Evolutionary conservation across 2,888 invertebrate genomes (phyloP), one percentile per base, ranked within the genome.

Genomic region (Hydriomena furcata): DNA sequence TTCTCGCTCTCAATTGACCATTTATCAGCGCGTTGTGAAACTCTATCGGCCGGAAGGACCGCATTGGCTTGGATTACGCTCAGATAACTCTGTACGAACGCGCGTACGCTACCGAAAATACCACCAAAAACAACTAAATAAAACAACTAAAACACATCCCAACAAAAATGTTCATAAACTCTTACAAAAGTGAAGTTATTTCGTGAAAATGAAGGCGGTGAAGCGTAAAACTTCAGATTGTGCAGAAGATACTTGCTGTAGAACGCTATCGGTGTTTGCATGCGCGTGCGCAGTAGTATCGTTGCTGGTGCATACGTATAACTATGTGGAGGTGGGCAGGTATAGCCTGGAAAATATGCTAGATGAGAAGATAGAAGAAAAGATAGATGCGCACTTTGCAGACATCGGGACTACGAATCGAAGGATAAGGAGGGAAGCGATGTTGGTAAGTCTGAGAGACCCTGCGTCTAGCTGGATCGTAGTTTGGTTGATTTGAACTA

Each of bases 11-110:
- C 87, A 89, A 89, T 89, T 87, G 77, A 61, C 45, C 55, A 66
- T 68, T 81, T 84, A 84, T 87, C 85, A 74, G 76, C 58, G 55
- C 65, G 66, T 82, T 87, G 87, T 76, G 84, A 81, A 85, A 87
- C 77, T 70, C 58, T 76, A 79, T 78, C 74, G 63, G 63, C 86
- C 82, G 89, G 90, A 90, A 87, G 84, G 67, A 59, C 69, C 76
- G 79, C 65, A 81, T 84, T 84, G 75, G 66, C 60, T 65, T 65
- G 83, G 79, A 87, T 83, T 82, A 82, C 68, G 66, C 69, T 60
- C 74, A 74, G 81, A 85, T 83, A 85, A 74, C 71, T 68, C 65
- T 44, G 17, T 25, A 47, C 47, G 52, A 23, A 48, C 52, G 63
- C 60, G 60, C 59, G 63, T 62, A 24, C 13, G 23, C 50, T 12